These are phyloP conservation scores for Metellina segmentata DNA, from an alignment of 2,888 invertebrate species.

Conservation along the genomic window DNA sequence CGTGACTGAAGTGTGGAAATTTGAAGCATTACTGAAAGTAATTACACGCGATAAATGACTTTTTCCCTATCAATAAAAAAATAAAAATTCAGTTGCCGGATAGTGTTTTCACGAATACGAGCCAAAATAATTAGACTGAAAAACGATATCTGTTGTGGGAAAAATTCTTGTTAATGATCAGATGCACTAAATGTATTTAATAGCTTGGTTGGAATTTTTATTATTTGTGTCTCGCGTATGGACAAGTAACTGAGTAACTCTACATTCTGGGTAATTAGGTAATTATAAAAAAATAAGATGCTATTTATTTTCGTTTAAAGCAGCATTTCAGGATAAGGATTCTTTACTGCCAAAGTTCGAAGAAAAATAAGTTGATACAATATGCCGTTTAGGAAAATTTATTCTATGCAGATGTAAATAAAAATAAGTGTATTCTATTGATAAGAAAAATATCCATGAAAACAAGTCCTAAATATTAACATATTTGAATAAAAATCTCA, in stretches of 20 bases:
- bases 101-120: not conserved
- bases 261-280: not conserved
- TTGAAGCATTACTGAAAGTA: not conserved
- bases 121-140: conserved; percentile 1
- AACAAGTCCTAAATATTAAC: not conserved
- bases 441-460: not conserved
- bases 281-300: not conserved
- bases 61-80: not conserved
- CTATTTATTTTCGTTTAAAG: not conserved
- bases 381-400: not conserved
- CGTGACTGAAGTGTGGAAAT: not conserved
- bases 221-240: not conserved
- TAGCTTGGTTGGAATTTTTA: not conserved
- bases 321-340: not conserved
- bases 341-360: not conserved
- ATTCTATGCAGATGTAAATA: not conserved
- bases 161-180: not conserved
- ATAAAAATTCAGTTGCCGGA: not conserved
- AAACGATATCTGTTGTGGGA: not conserved
- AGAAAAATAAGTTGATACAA: not conserved
- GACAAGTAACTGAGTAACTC: not conserved
- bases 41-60: not conserved
- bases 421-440: not conserved
- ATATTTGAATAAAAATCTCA: not conserved
- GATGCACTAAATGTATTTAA: not conserved